phyloP scores from a whole-genome alignment of 2,888 invertebrate species.

The Platycnemis pennipes region DNA sequence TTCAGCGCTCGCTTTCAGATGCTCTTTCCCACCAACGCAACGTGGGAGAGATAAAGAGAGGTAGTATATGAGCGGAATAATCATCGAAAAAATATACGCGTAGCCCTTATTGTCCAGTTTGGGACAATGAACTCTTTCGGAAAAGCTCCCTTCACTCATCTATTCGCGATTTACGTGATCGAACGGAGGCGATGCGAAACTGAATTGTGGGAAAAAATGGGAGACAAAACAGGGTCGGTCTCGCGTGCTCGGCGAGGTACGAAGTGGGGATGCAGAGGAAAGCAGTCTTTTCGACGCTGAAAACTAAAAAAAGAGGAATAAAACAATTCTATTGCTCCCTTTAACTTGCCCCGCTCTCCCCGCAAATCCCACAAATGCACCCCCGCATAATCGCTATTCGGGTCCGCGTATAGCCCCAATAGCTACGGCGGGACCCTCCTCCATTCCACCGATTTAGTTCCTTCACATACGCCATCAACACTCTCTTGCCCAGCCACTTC shows the following conservation, averaged over 20 bases:
- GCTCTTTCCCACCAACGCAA: not conserved
- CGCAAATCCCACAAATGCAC: not conserved
- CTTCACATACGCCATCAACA: not conserved
- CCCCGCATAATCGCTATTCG: not conserved
- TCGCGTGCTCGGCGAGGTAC: constrained; percentile 15
- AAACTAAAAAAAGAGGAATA: not conserved
- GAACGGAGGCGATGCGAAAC: constrained; percentile 16
- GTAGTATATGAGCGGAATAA: not conserved
- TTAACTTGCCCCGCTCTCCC: not conserved
- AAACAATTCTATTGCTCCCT: not conserved
- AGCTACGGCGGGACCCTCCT: not conserved
- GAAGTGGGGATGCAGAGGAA: not conserved
- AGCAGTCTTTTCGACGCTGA: not conserved
- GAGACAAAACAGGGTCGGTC: not conserved
- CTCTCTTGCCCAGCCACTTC: not conserved
- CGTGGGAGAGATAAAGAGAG: not conserved
- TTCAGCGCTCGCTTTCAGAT: not conserved
- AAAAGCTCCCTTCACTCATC: not conserved
- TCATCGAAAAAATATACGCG: constrained; percentile 11
- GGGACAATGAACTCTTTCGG: constrained; percentile 54
- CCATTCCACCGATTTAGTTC: constrained; percentile 26
- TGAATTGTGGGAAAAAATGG: not conserved
- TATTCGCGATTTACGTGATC: not conserved
- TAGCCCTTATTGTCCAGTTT: constrained; percentile 10
- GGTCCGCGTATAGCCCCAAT: not conserved